A percentile compares a stretch with the other conserved stretches of the same genome.
phyloP scores from a whole-genome alignment of 2,888 invertebrate species.

The Oscheius myriophilus region DNA sequence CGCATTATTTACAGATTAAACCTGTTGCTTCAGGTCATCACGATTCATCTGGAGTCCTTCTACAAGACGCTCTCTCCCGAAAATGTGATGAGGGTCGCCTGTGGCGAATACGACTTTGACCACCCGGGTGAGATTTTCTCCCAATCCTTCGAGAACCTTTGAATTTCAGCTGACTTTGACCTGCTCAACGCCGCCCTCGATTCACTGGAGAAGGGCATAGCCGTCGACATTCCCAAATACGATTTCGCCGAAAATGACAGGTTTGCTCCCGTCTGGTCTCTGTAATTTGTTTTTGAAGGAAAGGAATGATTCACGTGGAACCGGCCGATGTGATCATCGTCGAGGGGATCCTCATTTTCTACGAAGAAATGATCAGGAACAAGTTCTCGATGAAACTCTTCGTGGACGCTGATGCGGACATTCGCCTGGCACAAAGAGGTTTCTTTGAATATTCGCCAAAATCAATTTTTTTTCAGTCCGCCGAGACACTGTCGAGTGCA shows the following conservation, averaged over 20 bases:
- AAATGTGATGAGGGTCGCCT: conserved; percentile 80
- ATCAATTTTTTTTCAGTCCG: too few species aligned
- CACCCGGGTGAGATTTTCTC: conserved; percentile 80
- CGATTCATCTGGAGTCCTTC: conserved; percentile 95
- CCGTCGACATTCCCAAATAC: conserved; percentile 90
- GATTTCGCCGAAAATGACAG: conserved; percentile 70
- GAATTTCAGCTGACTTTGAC: conserved; percentile 82
- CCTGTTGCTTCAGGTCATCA: conserved; percentile 80
- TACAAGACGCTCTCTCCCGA: conserved; percentile 88
- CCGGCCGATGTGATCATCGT: conserved; percentile 72
- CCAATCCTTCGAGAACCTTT: not conserved
- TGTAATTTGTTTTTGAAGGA: conserved; percentile 26
- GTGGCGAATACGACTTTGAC: conserved; percentile 94
- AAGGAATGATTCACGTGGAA: conserved; percentile 33
- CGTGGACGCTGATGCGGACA: conserved; percentile 98
- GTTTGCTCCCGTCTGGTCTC: not conserved
- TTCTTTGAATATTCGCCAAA: too few species aligned
- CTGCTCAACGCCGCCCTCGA: conserved; percentile 83
- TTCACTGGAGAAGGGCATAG: conserved; percentile 85
- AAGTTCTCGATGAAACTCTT: conserved; percentile 98
- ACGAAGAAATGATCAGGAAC: conserved; percentile 91
- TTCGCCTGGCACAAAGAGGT: conserved; percentile 93
- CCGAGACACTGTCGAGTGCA: conserved; percentile 92
- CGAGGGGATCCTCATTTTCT: conserved; percentile 98
- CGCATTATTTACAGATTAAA: too few species aligned